Evolutionary conservation across 2,113 vertebrate species (phyloP), one percentile per base, ranked within the genome.

Genomic region (Platanista minor): DNA sequence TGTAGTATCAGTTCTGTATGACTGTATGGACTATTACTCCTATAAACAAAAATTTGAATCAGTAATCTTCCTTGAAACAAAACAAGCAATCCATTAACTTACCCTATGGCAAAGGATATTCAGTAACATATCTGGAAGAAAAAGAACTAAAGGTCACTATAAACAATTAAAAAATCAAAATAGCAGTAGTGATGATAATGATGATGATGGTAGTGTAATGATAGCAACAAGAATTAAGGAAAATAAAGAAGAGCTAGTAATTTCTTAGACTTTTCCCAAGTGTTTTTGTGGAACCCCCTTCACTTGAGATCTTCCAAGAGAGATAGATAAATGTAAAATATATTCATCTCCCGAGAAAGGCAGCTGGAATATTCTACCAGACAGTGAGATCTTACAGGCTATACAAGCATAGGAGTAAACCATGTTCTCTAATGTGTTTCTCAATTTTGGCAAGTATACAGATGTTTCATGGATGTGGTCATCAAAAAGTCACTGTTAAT

Each of bases 401-500:
- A 5, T 52, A 36, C 46, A 96, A 94, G 87, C 17, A 80, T 9
- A 78, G 46, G 78, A 91, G 59, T 9, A 87, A 96, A 74, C 18
- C 69, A 59, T 3, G 13, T 21, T 90, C 41, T 91, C 39, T 77
- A 86, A 61, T 21, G 17, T 41, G 17, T 93, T 96, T 95, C 83
- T 95, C 96, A 75, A 61, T 97, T 85, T 96, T 61, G 92, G 57
- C 71, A 74, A 91, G 39, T 14, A 27, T 18, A 25, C n/a, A 77
- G 20, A 85, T 96, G 80, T 84, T 87, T 95, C n/a, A 33, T 31
- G 33, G 33, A 95, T 95, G n/a, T 52, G 29, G 7, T 84, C 92
- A 97, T 97, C 87, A 39, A 86, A 97, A 91, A 54, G 33, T 87
- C 81, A 85, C 39, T 90, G 52, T 90, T 75, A 87, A 52, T 57